Conservation (phyloP, 2,113 vertebrate species). For the Anguilla japonica region DNA sequence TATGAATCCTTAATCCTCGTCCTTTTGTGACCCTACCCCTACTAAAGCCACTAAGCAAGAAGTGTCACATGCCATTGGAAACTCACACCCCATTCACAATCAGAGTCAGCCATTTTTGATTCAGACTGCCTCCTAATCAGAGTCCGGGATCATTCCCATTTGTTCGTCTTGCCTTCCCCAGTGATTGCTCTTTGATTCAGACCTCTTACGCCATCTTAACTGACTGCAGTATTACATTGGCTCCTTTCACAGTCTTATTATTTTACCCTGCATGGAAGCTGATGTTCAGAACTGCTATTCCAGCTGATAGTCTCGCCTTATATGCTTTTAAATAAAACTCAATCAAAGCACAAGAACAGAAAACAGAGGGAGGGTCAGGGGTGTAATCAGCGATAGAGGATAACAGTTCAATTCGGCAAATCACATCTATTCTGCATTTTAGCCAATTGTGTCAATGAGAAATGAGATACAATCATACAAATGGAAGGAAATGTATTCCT, state of each 20-base stretch:
- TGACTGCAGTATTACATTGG: not conserved
- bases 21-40: not conserved
- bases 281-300: not conserved
- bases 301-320: not conserved
- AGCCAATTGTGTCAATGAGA: not conserved
- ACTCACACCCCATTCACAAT: constrained; percentile 2
- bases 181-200: constrained; percentile 20
- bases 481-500: not conserved
- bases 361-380: not conserved
- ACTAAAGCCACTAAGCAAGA: not conserved
- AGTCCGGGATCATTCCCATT: not conserved
- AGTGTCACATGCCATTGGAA: not conserved
- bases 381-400: not conserved
- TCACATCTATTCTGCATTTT: not conserved
- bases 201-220: not conserved
- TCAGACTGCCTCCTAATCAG: constrained; percentile 19
- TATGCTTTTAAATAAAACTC: not conserved
- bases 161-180: not conserved
- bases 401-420: not conserved
- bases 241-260: not conserved
- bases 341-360: not conserved
- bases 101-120: not conserved
- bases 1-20: not conserved
- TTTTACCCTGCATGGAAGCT: not conserved
- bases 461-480: not conserved